phyloP scores from a whole-genome alignment of 1,140 invertebrate genomes.

The Tetranychus cinnabarinus region DNA sequence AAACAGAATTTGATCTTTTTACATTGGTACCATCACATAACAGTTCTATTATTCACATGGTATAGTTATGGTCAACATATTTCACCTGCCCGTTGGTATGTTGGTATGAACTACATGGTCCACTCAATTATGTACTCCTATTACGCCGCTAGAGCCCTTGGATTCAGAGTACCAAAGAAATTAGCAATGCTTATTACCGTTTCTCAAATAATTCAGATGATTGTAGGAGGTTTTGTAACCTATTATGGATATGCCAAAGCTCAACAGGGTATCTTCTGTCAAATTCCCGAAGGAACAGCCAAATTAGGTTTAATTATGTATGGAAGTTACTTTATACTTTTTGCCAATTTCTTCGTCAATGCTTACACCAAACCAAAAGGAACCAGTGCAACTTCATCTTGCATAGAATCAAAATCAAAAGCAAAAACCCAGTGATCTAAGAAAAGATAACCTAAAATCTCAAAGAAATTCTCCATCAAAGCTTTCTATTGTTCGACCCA shows the following conservation, averaged over 20 bases:
- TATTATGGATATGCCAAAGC: conserved; percentile 33
- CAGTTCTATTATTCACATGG: conserved; percentile 75
- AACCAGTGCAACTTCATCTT: no score
- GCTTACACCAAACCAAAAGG: conserved; percentile 29
- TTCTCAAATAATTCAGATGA: conserved; percentile 80
- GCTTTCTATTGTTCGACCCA: no score
- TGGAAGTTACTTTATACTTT: conserved; percentile 59
- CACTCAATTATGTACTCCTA: conserved; percentile 97
- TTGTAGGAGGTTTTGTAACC: conserved; percentile 20
- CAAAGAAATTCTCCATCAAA: no score
- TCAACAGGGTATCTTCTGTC: conserved; percentile 41
- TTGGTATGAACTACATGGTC: conserved; percentile 93
- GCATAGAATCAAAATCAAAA: no score
- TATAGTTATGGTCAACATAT: conserved; percentile 91
- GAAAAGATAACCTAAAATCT: no score
- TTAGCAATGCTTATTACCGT: conserved; percentile 79
- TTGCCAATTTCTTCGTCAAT: conserved; percentile 69
- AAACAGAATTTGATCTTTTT: conserved; percentile 92
- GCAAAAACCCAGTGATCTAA: no score
- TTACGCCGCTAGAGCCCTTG: conserved; percentile 70
- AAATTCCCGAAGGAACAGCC: conserved; percentile 64
- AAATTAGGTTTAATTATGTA: conserved; percentile 50
- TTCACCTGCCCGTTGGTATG: conserved; percentile 88
- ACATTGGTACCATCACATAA: conserved; percentile 57
- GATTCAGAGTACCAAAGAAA: conserved; percentile 48